Conservation (phyloP, 2,888 invertebrate genomes). For the Aethes cnicana region DNA sequence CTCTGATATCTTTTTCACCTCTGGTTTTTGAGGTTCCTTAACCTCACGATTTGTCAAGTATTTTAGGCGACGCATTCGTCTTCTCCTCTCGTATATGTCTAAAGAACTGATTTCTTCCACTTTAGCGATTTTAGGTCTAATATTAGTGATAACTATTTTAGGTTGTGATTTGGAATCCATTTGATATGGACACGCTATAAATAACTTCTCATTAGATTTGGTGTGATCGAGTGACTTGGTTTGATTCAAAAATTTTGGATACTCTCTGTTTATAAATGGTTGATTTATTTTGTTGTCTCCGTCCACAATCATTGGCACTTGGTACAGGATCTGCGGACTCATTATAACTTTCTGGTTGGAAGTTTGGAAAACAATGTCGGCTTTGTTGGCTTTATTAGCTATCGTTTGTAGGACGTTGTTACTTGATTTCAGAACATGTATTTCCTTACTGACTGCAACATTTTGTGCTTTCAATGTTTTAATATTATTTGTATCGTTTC, state of each 20-base stretch:
- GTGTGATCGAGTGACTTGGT: conserved; percentile 51
- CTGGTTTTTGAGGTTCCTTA: conserved; percentile 46
- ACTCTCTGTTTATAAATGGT: conserved; percentile 50
- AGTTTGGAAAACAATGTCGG: conserved; percentile 58
- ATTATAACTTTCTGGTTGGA: conserved; percentile 63
- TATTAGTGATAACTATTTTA: conserved; percentile 67
- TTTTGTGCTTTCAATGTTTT: conserved; percentile 45
- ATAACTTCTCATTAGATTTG: conserved; percentile 62
- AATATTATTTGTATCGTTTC: conserved; percentile 39
- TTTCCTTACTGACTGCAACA: conserved; percentile 51
- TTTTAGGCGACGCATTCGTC: conserved; percentile 69
- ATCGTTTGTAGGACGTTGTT: conserved; percentile 59
- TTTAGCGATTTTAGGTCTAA: conserved; percentile 55
- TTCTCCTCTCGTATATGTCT: conserved; percentile 80
- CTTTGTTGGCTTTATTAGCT: conserved; percentile 54
- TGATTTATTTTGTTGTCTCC: conserved; percentile 54
- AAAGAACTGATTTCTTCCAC: conserved; percentile 69
- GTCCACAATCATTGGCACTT: conserved; percentile 68
- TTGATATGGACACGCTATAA: conserved; percentile 67
- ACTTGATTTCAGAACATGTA: conserved; percentile 58
- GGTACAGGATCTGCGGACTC: conserved; percentile 69
- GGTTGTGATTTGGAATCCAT: conserved; percentile 66
- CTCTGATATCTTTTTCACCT: conserved; percentile 46
- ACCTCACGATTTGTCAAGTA: conserved; percentile 56
- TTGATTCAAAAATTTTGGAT: conserved; percentile 45